phyloP scores from a whole-genome alignment of 2,113 vertebrate species.

The Chamaetylas fuelleborni region DNA sequence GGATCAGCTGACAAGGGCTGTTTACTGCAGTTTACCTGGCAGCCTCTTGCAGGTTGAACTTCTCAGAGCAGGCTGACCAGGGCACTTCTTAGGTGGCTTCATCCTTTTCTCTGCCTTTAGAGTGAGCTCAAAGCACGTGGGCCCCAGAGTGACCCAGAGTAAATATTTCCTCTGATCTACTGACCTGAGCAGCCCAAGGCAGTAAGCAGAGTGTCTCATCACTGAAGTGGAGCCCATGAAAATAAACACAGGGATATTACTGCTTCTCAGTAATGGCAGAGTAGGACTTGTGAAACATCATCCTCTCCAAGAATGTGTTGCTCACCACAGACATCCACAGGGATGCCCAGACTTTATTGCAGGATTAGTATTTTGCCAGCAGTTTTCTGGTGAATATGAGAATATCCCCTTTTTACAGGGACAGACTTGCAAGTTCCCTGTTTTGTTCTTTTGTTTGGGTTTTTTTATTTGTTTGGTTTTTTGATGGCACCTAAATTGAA shows the following conservation, averaged over 20 bases:
- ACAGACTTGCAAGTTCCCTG: not conserved
- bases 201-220: not conserved
- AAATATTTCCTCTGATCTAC: constrained; percentile 21
- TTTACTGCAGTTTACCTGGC: not conserved
- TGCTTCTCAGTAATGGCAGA: constrained; percentile 39
- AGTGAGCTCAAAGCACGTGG: not conserved
- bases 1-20: not conserved
- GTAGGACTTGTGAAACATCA: constrained; percentile 1
- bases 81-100: not conserved
- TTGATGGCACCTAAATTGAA: not conserved
- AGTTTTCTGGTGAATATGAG: not conserved
- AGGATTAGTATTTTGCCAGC: not conserved
- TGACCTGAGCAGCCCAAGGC: constrained; percentile 2
- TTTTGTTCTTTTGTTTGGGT: not conserved
- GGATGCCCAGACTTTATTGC: not conserved
- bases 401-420: not conserved
- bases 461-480: not conserved
- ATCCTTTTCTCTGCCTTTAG: not conserved
- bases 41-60: not conserved
- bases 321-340: not conserved
- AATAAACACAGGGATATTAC: constrained; percentile 59
- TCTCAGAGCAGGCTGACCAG: not conserved
- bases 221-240: constrained; percentile 34
- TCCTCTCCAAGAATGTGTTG: not conserved
- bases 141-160: not conserved